Evolutionary conservation across 2,888 invertebrate species (phyloP), one percentile per base, ranked within the genome.

Genomic region (Drosophila siamana): DNA sequence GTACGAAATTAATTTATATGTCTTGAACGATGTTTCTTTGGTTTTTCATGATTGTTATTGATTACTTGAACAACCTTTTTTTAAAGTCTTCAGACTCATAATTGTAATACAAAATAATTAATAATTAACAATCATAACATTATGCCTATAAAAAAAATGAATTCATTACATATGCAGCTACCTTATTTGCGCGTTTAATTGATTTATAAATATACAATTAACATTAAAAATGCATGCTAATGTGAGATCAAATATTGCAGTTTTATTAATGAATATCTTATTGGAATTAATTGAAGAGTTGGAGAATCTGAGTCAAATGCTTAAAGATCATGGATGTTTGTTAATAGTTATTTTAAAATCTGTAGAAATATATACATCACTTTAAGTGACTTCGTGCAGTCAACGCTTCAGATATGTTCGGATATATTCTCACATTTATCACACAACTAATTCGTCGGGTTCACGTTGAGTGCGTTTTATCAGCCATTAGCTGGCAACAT

Each of bases 401-500:
- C n/a, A n/a, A n/a, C n/a, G n/a, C n/a, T n/a, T n/a, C n/a, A n/a
- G n/a, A n/a, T n/a, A n/a, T n/a, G n/a, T 33, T 28, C 36, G 4
- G 15, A n/a, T 26, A 19, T 19, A 26, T 55, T 19, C 52, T 44
- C 59, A 50, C 48, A 44, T 64, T 69, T 74, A 74, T 62, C n/a
- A n/a, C 69, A 48, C 46, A 51, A 48, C 52, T 61, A 54, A 56
- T 68, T 63, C n/a, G 55, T 56, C 50, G 40, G 33, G 46, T 51
- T 30, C 43, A 61, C 46, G n/a, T 43, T 51, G 26, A 28, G 41
- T 43, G 41, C 33, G 15, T 63, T 56, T 75, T 74, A 74, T 74
- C 74, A 66, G 67, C 67, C 62, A 66, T 72, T 70, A 71, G 60
- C 52, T 22, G 43, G n/a, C 24, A 19, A 59, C 41, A 41, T 24